A percentile compares a stretch with the other conserved stretches of the same genome.
Conservation (phyloP, 1,140 invertebrate species). For the Idris sp. region DNA sequence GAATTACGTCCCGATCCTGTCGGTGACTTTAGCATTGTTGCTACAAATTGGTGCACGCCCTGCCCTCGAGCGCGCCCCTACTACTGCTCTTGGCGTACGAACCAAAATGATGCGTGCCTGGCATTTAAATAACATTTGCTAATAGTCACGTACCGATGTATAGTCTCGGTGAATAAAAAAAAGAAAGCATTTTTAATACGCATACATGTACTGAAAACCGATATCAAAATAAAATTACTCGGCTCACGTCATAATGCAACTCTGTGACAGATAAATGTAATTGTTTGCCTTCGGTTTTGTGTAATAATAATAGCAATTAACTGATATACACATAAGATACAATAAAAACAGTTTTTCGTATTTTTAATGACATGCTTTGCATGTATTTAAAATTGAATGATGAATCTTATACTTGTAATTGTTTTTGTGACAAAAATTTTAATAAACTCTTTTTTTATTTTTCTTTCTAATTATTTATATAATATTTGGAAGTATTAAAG, state of each 20-base stretch:
- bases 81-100: slow-evolving; percentile 47
- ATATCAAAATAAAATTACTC: slow-evolving; percentile 61
- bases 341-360: too few species aligned
- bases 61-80: slow-evolving; percentile 66
- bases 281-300: too few species aligned
- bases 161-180: slow-evolving; percentile 36
- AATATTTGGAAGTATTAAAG: slow-evolving; percentile 14
- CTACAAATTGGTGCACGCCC: slow-evolving; percentile 78
- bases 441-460: too few species aligned
- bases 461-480: too few species aligned
- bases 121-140: slow-evolving; percentile 66
- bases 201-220: slow-evolving; percentile 38
- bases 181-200: slow-evolving; percentile 29
- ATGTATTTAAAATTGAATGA: too few species aligned
- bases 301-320: too few species aligned
- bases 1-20: slow-evolving; percentile 78
- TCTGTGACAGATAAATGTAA: too few species aligned
- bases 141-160: slow-evolving; percentile 64
- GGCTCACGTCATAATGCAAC: slow-evolving; percentile 28
- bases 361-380: too few species aligned
- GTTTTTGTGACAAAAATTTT: too few species aligned
- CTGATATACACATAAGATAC: too few species aligned
- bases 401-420: too few species aligned
- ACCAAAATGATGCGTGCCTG: slow-evolving; percentile 57
- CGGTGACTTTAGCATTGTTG: slow-evolving; percentile 78